phyloP scores from a whole-genome alignment of 2,888 invertebrate genomes.

The Flexamia atlantica region DNA sequence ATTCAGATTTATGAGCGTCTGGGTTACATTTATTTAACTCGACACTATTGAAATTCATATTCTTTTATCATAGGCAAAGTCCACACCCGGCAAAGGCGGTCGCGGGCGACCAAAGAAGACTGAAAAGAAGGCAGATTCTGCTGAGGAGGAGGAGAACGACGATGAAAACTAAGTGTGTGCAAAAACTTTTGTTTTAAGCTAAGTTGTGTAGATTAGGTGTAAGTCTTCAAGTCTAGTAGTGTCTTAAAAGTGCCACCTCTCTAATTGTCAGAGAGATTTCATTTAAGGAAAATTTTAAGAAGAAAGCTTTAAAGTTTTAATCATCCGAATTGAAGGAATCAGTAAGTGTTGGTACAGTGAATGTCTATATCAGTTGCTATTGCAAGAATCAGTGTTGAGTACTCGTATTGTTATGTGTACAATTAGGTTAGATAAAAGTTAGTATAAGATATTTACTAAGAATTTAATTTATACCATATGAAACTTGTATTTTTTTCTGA shows the following conservation, averaged over 20 bases:
- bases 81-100: conserved; percentile 73
- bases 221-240: conserved; percentile 41
- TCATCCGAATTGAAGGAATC: not conserved
- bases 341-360: conserved; percentile 1
- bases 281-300: not conserved
- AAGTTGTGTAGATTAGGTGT: conserved; percentile 21
- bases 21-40: too few species aligned
- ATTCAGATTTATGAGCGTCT: too few species aligned
- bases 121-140: conserved; percentile 73
- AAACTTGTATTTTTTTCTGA: not conserved
- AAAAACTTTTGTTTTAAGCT: not conserved
- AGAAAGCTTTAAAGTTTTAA: not conserved
- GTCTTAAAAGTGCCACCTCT: conserved; percentile 37
- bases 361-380: conserved; percentile 11
- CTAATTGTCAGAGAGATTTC: not conserved
- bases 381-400: conserved; percentile 9
- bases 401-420: conserved; percentile 20
- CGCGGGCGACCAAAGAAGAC: conserved; percentile 76
- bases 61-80: conserved; percentile 52
- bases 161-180: conserved; percentile 71
- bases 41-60: too few species aligned
- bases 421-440: conserved; percentile 18
- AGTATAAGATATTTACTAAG: conserved; percentile 35
- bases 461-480: conserved; percentile 24
- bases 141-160: conserved; percentile 75